Percentiles rank a stretch among this genome's conserved stretches.
Conservation (phyloP, 1,140 invertebrate species). For the Cydia strobilella region DNA sequence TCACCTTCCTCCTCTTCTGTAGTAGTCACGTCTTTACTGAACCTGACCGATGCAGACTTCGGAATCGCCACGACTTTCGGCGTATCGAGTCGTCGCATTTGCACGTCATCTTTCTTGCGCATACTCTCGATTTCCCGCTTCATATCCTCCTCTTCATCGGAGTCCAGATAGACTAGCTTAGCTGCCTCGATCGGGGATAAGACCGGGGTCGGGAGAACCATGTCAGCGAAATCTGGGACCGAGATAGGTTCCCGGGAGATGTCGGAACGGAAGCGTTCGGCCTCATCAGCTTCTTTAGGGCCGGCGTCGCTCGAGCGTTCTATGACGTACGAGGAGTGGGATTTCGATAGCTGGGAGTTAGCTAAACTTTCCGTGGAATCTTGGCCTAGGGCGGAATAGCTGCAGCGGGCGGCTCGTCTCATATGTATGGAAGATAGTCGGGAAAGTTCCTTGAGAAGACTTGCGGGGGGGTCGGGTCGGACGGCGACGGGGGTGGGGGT, state of each 20-base stretch:
- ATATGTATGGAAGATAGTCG: constrained; percentile 88
- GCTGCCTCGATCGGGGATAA: constrained; percentile 86
- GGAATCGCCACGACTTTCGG: constrained; percentile 80
- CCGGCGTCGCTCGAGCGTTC: constrained; percentile 70
- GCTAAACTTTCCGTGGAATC: constrained; percentile 85
- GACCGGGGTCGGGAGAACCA: constrained; percentile 83
- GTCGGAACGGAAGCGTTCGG: constrained; percentile 49
- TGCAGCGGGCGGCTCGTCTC: constrained; percentile 84
- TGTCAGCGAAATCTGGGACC: constrained; percentile 87
- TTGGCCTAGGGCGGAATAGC: constrained; percentile 86
- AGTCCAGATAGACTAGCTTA: constrained; percentile 86
- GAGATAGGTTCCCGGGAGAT: constrained; percentile 86
- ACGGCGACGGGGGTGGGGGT: constrained; percentile 31
- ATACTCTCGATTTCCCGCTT: constrained; percentile 45
- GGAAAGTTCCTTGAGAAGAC: constrained; percentile 86
- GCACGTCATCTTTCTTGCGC: neutral
- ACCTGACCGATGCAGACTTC: constrained; percentile 84
- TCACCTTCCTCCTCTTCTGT: constrained; percentile 83
- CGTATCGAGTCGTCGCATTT: constrained; percentile 40
- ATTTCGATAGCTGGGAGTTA: constrained; percentile 79
- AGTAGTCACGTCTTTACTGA: constrained; percentile 73
- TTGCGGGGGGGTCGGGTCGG: constrained; percentile 53
- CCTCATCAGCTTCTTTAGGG: constrained; percentile 55
- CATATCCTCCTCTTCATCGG: constrained; percentile 84
- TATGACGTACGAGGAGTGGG: constrained; percentile 83